Evolutionary conservation across 2,113 vertebrate species (phyloP).

Genomic region (Archilochus colubris): DNA sequence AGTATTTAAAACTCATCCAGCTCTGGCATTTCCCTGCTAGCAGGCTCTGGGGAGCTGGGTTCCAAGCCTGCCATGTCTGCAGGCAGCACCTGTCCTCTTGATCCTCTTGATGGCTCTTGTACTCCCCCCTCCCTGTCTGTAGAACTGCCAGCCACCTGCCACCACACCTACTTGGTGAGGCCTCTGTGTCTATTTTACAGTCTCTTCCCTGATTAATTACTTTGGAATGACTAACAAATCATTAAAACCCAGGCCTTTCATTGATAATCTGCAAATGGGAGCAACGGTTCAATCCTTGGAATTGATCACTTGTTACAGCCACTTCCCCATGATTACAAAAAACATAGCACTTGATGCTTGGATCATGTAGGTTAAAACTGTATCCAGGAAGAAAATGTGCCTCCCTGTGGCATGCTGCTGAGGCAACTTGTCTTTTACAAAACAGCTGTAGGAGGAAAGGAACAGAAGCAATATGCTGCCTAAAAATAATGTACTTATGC

Average conservation of each 20-base stretch:
- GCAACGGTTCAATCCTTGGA: not conserved
- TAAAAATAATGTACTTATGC: not conserved
- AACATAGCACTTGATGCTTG: not conserved
- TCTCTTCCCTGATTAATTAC: not conserved
- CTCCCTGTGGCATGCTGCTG: not conserved
- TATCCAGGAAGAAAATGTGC: not conserved
- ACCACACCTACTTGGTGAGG: not conserved
- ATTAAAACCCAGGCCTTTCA: not conserved
- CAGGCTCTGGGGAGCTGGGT: not conserved
- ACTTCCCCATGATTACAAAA: not conserved
- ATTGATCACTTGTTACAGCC: not conserved
- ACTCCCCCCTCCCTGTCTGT: accelerated
- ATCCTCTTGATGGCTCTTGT: not conserved
- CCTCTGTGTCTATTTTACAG: not conserved
- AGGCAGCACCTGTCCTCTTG: not conserved
- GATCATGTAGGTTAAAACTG: not conserved
- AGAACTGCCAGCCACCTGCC: not conserved
- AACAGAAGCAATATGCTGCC: not conserved
- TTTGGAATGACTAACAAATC: not conserved
- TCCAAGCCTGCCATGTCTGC: accelerated
- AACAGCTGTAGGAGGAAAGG: not conserved
- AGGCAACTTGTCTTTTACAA: not conserved
- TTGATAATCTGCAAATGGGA: not conserved
- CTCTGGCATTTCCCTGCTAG: not conserved
- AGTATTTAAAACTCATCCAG: not conserved